Base-by-base conservation (phyloP, 2,113 vertebrate genomes). In the Pelobates fuscus region DNA sequence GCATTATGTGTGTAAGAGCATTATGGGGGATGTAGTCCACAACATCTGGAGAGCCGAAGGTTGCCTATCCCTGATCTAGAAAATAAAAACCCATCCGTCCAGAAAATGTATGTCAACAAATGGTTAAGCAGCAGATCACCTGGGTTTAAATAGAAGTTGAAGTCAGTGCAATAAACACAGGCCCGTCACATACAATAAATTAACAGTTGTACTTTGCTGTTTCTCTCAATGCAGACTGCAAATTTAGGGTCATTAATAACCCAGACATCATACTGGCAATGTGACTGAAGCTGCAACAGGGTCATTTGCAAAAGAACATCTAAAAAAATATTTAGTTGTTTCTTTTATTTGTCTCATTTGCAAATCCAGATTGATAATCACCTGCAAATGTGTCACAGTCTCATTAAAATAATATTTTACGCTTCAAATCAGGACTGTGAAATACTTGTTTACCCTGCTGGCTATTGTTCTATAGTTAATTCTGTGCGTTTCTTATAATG, bases 351-450 rank as follows among this genome's bases (percentile, higher is more conserved):
- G 59, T 64, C 60, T 72, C 46, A 65, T 74, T 74, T 75, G 32
- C 72, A 66, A 46, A 67, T 67, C 72, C 72, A 75, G 63, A 75
- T 75, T 75, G 72, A 75, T 67, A 75, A 75, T 75, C 55, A 67
- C 72, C 72, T 75, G 63, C 52, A 75, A 75, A 67, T 67, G 72
- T 75, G 72, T 75, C 72, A 67, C 61, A 46, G 30, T 67, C 72
- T 75, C 72, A 75, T 75, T 75, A 75, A 75, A 75, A 75, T 75
- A 67, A 75, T 75, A 75, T 75, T 75, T 75, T 66, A 75, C 26
- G 54, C 63, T 75, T 67, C 52, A 41, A 67, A 75, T 58, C 63
- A 67, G 63, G 54, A 30, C 63, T 65, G 72, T 75, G 63, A 59
- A 75, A 67, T 67, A 75, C 72, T 67, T 75, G 72, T 75, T 75